Base-by-base conservation (phyloP, 2,797 vertebrate genomes). In the Peromyscus melanophrys region DNA sequence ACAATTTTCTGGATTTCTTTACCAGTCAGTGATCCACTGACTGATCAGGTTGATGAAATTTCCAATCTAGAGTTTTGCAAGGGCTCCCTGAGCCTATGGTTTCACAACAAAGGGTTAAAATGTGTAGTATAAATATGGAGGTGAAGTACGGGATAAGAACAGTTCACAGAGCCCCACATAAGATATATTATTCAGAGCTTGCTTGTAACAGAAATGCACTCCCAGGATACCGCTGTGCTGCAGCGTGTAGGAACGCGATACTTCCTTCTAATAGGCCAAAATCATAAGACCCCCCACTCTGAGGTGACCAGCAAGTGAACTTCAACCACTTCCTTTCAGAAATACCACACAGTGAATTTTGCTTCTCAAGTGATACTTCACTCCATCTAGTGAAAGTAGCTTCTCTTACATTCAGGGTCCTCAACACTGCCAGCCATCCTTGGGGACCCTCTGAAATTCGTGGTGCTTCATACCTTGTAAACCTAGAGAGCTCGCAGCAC, bases 331-430 rank as follows among this genome's bases (percentile, higher is more conserved):
- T 76, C 52, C 37, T 65, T 89, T 75, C 77, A 71, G 57, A 96
- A 96, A 94, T 46, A 43, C n/a, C 49, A 40, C 0, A 37, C 4
- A 2, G 2, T 40, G 49, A 75, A 40, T 87, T 84, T 67, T 52
- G 52, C n/a, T 92, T 67, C 46, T 67, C 46, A 57, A 69, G 49
- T n/a, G 84, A 89, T 40, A 69, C 37, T 80, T 80, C 80, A 76
- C 52, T 89, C 71, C 46, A 77, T 27, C 57, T n/a, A 40, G 19
- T 69, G 37, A 80, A 88, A 71, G 63, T 52, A 63, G 49, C 46
- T 40, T 96, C 95, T 95, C 69, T 82, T 77, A 90, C 90, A 65
- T 29, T 71, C 71, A 27, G 61, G 31, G n/a, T 61, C 29, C n/a
- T 92, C n/a, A 46, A 59, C 46, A 82, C 31, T 67, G 27, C 37